Evolutionary conservation across 2,888 invertebrate genomes (phyloP), one percentile per base, ranked within the genome.

Genomic region (Andrena bicolor): DNA sequence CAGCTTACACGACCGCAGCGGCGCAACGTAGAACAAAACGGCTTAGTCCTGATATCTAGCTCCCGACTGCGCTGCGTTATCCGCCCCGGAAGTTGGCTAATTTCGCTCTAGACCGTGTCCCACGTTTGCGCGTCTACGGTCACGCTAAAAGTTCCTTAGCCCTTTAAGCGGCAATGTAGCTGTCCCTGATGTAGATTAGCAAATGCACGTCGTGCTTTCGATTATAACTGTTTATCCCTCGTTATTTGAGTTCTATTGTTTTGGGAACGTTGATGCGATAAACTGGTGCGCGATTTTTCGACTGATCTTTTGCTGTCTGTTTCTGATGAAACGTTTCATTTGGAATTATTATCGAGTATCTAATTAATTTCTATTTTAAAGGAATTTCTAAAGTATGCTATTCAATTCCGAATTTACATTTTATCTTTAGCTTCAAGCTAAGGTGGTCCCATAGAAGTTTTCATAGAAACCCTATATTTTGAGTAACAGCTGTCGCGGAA

Each of bases 1-100:
- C 73, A 60, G 69, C 63, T 70, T 76, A 82, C 69, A 72, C 41
- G 56, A 87, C 68, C 61, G 68, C 72, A 83, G 73, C 64, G 63
- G 53, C 41, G 65, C 51, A 58, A 30, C 69, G 28, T 48, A 30
- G 74, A 76, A 86, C 78, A 82, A 84, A 88, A 86, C 72, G 77
- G 76, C 80, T 86, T 82, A 80, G 80, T 69, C 41, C 69, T 74
- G 84, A 82, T 88, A 84, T 82, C 77, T 61, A 69, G 48, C 66
- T 69, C 51, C 28, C 69, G 66, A 66, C 66, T 76, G 28, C 23
- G 73, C 78, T 63, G 56, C 74, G 71, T 49, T 72, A 83, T 75
- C 83, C 68, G 58, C 66, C 32, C 28, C 30, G 61, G 75, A 83
- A 83, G 75, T 83, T 83, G 26, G 72, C 79, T 83, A 83, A 83